These are phyloP conservation scores for Channa maculata DNA, from an alignment of 2,113 vertebrate genomes.

Conservation along the genomic window DNA sequence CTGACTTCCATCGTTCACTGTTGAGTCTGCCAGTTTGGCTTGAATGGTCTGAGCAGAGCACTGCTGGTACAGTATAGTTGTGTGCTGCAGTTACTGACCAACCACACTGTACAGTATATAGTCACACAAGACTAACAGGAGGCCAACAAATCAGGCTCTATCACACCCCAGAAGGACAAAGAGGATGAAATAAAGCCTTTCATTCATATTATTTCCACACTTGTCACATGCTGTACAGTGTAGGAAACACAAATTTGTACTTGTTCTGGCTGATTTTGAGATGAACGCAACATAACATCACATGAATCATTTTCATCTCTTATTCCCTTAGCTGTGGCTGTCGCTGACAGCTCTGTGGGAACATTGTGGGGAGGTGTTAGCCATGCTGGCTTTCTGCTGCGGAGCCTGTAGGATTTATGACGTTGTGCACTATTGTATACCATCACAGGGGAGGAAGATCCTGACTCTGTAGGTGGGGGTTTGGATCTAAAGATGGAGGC, in stretches of 20 bases:
- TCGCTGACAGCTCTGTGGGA: slow-evolving; percentile 57
- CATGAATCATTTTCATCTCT: slow-evolving; percentile 73
- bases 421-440: slow-evolving; percentile 28
- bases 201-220: slow-evolving; percentile 51
- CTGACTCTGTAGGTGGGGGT: slow-evolving; percentile 16
- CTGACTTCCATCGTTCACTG: slow-evolving; percentile 49
- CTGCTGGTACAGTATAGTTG: slow-evolving; percentile 20
- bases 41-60: slow-evolving; percentile 25
- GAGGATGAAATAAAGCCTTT: slow-evolving; percentile 65
- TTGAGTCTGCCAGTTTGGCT: slow-evolving; percentile 39
- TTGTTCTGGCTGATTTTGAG: slow-evolving; percentile 72
- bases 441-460: slow-evolving; percentile 24
- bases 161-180: slow-evolving; percentile 72
- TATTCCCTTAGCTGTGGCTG: slow-evolving; percentile 48
- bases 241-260: slow-evolving; percentile 73
- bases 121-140: slow-evolving; percentile 20
- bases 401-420: slow-evolving; percentile 45
- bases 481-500: slow-evolving; percentile 19
- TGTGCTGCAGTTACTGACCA: slow-evolving; percentile 24
- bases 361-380: slow-evolving; percentile 59
- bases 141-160: slow-evolving; percentile 70
- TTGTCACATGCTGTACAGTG: slow-evolving; percentile 56
- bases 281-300: slow-evolving; percentile 63
- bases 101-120: slow-evolving; percentile 3
- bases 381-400: slow-evolving; percentile 35